A percentile compares a stretch with the other conserved stretches of the same genome.
Conservation (phyloP, 2,797 vertebrate species). For the Anniella stebbinsi region DNA sequence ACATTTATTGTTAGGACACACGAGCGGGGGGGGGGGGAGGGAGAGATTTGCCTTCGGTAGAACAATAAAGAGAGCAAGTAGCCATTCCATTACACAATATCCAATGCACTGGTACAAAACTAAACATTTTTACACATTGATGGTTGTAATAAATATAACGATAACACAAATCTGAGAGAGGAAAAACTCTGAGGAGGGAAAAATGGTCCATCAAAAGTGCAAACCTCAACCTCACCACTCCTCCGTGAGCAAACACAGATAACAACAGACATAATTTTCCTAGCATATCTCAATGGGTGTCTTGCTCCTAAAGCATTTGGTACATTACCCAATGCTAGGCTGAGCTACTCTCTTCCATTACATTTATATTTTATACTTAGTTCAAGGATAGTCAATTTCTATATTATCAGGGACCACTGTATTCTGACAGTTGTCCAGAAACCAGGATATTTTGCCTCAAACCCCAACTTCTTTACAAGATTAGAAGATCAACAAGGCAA, state of each 20-base stretch:
- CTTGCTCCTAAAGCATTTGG: not conserved
- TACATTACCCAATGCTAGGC: not conserved
- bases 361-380: not conserved
- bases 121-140: slow-evolving; percentile 38
- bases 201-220: slow-evolving; percentile 7
- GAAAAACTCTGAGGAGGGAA: not conserved
- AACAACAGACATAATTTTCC: not conserved
- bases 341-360: not conserved
- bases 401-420: not conserved
- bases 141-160: slow-evolving; percentile 28
- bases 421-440: not conserved
- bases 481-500: not conserved
- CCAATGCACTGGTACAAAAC: slow-evolving; percentile 31
- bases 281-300: not conserved
- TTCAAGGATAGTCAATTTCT: not conserved
- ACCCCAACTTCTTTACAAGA: not conserved
- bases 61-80: slow-evolving; percentile 30
- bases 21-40: not conserved
- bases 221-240: slow-evolving; percentile 8
- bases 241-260: not conserved
- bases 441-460: not conserved
- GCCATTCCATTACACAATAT: slow-evolving; percentile 35
- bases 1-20: slow-evolving; percentile 16
- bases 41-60: slow-evolving; percentile 18
- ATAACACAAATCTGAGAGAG: slow-evolving; percentile 20